Evolutionary conservation across 2,113 vertebrate species (phyloP).

Genomic region (Patagioenas fasciata): DNA sequence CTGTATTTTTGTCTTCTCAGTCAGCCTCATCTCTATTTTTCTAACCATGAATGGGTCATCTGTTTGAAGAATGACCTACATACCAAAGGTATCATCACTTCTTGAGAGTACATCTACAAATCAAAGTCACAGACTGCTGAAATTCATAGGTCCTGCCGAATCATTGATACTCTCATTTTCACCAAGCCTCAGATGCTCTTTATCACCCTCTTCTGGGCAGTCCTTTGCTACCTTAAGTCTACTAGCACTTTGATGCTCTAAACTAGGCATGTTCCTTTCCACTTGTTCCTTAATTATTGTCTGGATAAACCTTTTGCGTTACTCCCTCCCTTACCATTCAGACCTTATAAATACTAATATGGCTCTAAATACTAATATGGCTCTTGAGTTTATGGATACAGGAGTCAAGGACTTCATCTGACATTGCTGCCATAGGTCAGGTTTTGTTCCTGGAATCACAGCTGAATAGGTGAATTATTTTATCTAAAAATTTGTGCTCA

Average conservation of each 20-base stretch:
- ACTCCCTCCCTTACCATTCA: not conserved
- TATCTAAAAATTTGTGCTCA: not conserved
- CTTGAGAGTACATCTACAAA: not conserved
- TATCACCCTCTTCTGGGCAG: not conserved
- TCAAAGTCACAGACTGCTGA: not conserved
- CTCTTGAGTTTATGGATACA: not conserved
- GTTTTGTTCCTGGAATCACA: not conserved
- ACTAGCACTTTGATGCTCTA: not conserved
- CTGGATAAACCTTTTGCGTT: not conserved
- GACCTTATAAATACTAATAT: not conserved
- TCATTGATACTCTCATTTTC: not conserved
- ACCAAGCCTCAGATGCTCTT: not conserved
- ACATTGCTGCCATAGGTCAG: not conserved
- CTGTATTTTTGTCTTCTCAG: not conserved
- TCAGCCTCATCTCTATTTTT: not conserved
- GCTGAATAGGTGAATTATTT: not conserved
- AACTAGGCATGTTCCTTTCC: rapidly evolving
- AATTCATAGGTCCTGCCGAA: not conserved
- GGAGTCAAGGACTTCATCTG: not conserved
- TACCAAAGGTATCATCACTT: not conserved
- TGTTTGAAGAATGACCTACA: not conserved
- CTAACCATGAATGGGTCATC: not conserved
- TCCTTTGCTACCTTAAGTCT: not conserved
- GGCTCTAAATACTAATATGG: not conserved
- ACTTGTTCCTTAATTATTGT: not conserved